Percentiles rank a stretch among this genome's conserved stretches.
Conservation (phyloP, 2,113 vertebrate genomes). For the Bambusicola thoracicus region DNA sequence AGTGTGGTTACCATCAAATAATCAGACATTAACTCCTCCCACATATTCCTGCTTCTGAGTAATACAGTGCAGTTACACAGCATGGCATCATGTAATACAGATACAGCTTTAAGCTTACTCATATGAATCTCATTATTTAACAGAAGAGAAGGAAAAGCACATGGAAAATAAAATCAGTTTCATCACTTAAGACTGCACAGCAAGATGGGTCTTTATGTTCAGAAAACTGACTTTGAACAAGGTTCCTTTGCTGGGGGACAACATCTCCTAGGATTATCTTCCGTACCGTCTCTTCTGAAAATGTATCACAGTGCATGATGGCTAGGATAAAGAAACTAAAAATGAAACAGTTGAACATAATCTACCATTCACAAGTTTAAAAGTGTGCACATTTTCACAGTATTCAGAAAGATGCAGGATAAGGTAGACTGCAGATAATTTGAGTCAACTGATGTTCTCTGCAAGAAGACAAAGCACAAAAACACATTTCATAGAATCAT, state of each 20-base stretch:
- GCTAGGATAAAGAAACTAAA: not conserved
- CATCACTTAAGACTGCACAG: not conserved
- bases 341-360: not conserved
- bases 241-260: rapidly evolving
- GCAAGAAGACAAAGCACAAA: not conserved
- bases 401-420: not conserved
- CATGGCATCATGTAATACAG: rapidly evolving
- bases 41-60: not conserved
- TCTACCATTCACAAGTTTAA: not conserved
- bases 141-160: not conserved
- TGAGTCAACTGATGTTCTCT: not conserved
- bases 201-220: not conserved
- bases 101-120: not conserved
- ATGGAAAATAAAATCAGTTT: not conserved
- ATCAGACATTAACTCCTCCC: not conserved
- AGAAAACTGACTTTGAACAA: not conserved
- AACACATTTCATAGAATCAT: no score
- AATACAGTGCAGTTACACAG: not conserved
- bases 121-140: not conserved
- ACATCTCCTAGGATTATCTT: not conserved
- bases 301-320: not conserved
- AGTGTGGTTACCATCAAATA: not conserved
- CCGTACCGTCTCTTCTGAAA: not conserved
- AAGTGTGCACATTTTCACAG: not conserved
- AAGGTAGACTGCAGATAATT: not conserved